These are phyloP conservation scores for Meta bourneti DNA, from an alignment of 2,888 invertebrate genomes.

Conservation along the genomic window DNA sequence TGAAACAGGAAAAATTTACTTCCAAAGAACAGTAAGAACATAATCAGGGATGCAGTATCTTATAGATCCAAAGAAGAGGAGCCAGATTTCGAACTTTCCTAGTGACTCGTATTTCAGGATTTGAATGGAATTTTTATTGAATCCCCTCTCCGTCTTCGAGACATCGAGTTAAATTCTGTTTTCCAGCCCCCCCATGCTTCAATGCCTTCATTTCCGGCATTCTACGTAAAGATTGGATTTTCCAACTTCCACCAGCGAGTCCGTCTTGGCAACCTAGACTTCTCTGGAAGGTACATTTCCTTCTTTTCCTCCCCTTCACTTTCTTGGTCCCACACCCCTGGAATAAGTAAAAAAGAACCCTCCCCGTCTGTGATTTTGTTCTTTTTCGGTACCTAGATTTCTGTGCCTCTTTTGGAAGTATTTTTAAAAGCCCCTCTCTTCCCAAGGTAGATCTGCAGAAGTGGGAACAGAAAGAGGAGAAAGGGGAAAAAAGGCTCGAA, in stretches of 20 bases:
- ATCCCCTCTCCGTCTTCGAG: conserved; percentile 41
- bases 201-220: conserved; percentile 64
- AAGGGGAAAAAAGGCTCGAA: not conserved
- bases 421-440: conserved; percentile 10
- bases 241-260: not conserved
- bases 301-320: conserved; percentile 1
- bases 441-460: not conserved
- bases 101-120: conserved; percentile 58
- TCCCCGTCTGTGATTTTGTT: conserved; percentile 15
- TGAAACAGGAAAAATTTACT: conserved; percentile 11
- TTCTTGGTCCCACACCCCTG: not conserved
- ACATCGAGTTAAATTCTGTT: conserved; percentile 63
- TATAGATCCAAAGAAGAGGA: conserved; percentile 6
- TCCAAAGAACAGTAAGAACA: conserved; percentile 43
- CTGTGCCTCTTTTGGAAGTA: not conserved
- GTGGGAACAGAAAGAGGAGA: not conserved
- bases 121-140: conserved; percentile 74
- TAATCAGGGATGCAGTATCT: conserved; percentile 57
- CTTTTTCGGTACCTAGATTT: not conserved
- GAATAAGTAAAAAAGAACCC: conserved; percentile 19
- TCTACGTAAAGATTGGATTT: conserved; percentile 63
- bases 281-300: conserved; percentile 22
- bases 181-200: conserved; percentile 32
- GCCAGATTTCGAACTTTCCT: conserved; percentile 21
- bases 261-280: not conserved